A percentile compares a stretch with the other conserved stretches of the same genome.
Evolutionary conservation across 2,797 vertebrate genomes (phyloP).

Genomic region (Takifugu ocellatus): DNA sequence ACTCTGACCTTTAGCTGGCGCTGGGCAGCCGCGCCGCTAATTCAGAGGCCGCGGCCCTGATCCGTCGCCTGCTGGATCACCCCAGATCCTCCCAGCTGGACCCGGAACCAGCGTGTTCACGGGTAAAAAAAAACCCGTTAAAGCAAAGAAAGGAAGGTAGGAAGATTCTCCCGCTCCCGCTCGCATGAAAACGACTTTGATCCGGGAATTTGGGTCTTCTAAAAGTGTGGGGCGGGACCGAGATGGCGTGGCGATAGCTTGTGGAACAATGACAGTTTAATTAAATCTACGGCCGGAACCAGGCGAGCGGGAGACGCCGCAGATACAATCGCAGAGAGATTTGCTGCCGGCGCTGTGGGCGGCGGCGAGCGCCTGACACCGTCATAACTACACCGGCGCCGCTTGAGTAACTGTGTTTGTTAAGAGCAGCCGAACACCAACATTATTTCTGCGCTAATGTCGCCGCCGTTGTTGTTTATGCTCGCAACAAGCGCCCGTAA

Average conservation of each 20-base stretch:
- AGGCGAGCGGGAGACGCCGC: slow-evolving; percentile 18
- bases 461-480: slow-evolving; percentile 14
- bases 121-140: too few species aligned
- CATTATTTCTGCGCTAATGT: slow-evolving; percentile 13
- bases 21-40: too few species aligned
- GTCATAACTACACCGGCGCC: slow-evolving; percentile 8
- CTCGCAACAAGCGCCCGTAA: slow-evolving; percentile 18
- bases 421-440: slow-evolving; percentile 14
- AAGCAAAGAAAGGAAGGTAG: too few species aligned
- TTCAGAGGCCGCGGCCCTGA: too few species aligned
- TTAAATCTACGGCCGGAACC: slow-evolving; percentile 45
- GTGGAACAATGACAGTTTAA: slow-evolving; percentile 52
- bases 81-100: too few species aligned
- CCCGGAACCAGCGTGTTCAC: too few species aligned
- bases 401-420: slow-evolving; percentile 26
- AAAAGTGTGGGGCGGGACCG: slow-evolving; percentile 4
- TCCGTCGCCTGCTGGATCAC: too few species aligned
- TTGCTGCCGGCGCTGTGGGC: not conserved
- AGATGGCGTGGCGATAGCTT: slow-evolving; percentile 48
- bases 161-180: not conserved
- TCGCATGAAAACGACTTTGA: slow-evolving; percentile 18
- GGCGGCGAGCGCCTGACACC: slow-evolving; percentile 16
- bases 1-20: too few species aligned
- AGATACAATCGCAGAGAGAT: slow-evolving; percentile 26
- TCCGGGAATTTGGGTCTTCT: slow-evolving; percentile 32